Evolutionary conservation across 2,797 vertebrate genomes (phyloP).

Genomic region (Cheirogaleus major): DNA sequence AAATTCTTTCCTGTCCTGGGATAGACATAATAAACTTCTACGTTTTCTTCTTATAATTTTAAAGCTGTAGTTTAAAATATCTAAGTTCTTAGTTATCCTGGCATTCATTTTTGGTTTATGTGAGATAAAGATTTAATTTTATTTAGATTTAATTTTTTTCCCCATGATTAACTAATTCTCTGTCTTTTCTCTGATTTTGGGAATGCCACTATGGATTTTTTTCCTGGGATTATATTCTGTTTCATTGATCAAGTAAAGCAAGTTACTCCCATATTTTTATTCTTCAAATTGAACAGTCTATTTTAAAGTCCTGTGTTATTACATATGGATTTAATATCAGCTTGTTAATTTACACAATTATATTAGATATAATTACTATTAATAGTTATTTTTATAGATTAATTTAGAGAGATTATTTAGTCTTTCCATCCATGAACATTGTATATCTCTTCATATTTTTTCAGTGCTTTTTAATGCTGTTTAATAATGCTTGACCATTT

Average conservation of each 20-base stretch:
- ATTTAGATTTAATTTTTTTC: constrained; percentile 11
- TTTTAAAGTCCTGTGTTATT: neutral
- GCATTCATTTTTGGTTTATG: neutral
- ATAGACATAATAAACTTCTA: neutral
- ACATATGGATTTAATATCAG: neutral
- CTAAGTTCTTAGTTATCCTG: neutral
- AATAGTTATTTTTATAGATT: neutral
- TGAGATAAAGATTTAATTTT: constrained; percentile 23
- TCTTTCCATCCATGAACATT: constrained; percentile 58
- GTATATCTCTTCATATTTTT: constrained; percentile 27
- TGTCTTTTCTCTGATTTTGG: neutral
- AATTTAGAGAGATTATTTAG: neutral
- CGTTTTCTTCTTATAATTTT: neutral
- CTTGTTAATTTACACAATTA: neutral
- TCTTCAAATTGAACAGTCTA: neutral
- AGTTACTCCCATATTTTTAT: neutral
- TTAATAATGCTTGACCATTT: constrained; percentile 14
- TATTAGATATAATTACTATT: neutral
- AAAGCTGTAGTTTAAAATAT: neutral
- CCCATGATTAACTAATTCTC: neutral
- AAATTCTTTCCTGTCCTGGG: neutral
- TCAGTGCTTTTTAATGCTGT: neutral
- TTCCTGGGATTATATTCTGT: neutral
- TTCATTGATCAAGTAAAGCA: neutral
- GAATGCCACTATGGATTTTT: neutral